phyloP scores from a whole-genome alignment of 2,888 invertebrate species.

The Atherix ibis region DNA sequence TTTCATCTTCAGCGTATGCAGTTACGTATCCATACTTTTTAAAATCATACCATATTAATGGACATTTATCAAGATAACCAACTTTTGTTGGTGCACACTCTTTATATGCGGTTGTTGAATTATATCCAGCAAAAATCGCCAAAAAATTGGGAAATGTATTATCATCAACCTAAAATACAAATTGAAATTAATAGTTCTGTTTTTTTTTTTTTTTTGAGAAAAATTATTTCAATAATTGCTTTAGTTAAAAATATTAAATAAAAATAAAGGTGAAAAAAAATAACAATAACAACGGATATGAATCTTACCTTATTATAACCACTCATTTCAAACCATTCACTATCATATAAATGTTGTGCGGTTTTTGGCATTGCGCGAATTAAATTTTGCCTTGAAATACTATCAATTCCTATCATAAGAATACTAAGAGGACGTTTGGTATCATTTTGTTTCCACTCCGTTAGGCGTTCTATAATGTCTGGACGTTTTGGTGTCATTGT shows the following conservation, averaged over 20 bases:
- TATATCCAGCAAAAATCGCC: constrained; percentile 60
- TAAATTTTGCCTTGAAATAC: constrained; percentile 65
- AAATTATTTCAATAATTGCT: too few species aligned
- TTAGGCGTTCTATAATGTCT: constrained; percentile 30
- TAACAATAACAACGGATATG: too few species aligned
- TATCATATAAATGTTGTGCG: constrained; percentile 44
- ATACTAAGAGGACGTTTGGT: constrained; percentile 40
- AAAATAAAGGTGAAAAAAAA: too few species aligned
- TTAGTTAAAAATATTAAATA: too few species aligned
- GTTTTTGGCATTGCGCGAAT: constrained; percentile 61
- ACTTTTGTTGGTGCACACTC: constrained; percentile 35
- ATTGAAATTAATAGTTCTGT: background rate
- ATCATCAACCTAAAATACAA: constrained; percentile 50
- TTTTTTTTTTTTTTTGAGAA: constrained; percentile 1
- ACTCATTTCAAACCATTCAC: constrained; percentile 53
- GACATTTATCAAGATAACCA: constrained; percentile 49
- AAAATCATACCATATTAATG: constrained; percentile 65
- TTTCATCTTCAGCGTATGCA: constrained; percentile 64
- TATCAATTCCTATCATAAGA: constrained; percentile 69
- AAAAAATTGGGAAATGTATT: constrained; percentile 85
- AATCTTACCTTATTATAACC: constrained; percentile 52
- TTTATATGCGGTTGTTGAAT: constrained; percentile 32
- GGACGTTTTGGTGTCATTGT: constrained; percentile 37
- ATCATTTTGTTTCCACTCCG: constrained; percentile 12
- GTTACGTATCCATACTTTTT: constrained; percentile 56